These are phyloP conservation scores for Drosophila atripex DNA, from an alignment of 2,888 invertebrate species.

Conservation along the genomic window DNA sequence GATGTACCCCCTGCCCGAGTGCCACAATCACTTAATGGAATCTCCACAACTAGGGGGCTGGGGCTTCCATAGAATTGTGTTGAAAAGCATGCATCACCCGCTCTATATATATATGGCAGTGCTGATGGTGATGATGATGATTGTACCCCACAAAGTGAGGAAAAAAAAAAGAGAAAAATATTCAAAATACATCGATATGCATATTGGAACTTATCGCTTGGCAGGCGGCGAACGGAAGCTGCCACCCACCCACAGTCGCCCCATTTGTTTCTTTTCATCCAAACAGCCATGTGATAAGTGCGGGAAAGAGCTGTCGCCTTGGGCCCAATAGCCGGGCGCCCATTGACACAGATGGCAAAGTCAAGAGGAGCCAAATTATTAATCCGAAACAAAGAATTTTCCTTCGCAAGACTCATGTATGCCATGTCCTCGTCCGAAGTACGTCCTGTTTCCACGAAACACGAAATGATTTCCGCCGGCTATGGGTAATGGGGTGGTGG, in stretches of 20 bases:
- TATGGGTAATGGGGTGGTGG: slow-evolving; percentile 57
- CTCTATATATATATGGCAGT: slow-evolving; percentile 36
- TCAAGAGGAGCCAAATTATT: slow-evolving; percentile 71
- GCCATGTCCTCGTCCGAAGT: slow-evolving; percentile 17
- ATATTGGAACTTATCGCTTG: slow-evolving; percentile 13
- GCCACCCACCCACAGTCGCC: slow-evolving; percentile 8
- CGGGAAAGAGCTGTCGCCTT: slow-evolving; percentile 56
- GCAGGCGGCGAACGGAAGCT: slow-evolving; percentile 39
- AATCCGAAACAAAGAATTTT: slow-evolving; percentile 63
- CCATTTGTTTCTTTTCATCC: slow-evolving; percentile 25
- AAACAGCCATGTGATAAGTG: slow-evolving; percentile 39
- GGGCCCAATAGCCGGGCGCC: slow-evolving; percentile 60
- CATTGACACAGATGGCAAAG: slow-evolving; percentile 68
- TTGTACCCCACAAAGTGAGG: background rate
- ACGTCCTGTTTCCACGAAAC: slow-evolving; percentile 28
- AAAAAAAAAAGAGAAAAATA: slow-evolving; percentile 13
- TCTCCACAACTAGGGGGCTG: background rate
- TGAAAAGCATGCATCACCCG: slow-evolving; percentile 42
- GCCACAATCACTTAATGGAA: slow-evolving; percentile 1
- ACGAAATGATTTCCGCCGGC: slow-evolving; percentile 53
- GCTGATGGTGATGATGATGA: slow-evolving; percentile 16
- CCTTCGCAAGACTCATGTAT: slow-evolving; percentile 13
- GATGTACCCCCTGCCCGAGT: background rate
- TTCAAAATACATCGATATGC: slow-evolving; percentile 27
- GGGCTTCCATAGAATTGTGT: slow-evolving; percentile 11